Percentiles rank a stretch among this genome's conserved stretches.
phyloP scores from a whole-genome alignment of 53 echinoderm and acorn worm species.

The Glandiceps talaboti region DNA sequence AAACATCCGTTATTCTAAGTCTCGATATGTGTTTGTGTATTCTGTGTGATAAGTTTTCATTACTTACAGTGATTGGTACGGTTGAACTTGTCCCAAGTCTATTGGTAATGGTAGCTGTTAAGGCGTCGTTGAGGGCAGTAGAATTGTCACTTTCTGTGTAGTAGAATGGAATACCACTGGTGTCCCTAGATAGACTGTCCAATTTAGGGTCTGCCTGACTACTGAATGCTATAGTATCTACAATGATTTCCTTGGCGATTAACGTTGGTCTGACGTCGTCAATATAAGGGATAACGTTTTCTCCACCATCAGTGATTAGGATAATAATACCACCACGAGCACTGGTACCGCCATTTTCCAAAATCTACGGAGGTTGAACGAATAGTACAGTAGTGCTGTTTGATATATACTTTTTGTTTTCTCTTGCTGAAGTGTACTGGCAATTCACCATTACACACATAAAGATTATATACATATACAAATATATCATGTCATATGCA shows the following conservation, averaged over 20 bases:
- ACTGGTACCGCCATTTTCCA: neutral
- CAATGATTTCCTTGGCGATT: slow-evolving; percentile 34
- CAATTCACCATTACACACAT: no score
- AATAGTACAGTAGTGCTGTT: no score
- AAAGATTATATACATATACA: no score
- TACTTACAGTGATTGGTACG: slow-evolving; percentile 21
- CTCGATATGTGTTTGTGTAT: neutral
- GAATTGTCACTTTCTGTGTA: slow-evolving; percentile 20
- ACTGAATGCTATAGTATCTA: slow-evolving; percentile 61
- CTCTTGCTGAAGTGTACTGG: no score
- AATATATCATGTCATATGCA: no score
- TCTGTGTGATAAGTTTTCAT: neutral
- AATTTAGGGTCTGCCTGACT: slow-evolving; percentile 19
- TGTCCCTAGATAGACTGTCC: slow-evolving; percentile 4
- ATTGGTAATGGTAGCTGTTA: slow-evolving; percentile 17
- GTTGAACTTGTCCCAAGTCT: slow-evolving; percentile 16
- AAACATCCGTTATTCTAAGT: neutral
- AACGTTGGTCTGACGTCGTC: slow-evolving; percentile 35
- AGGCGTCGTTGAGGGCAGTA: slow-evolving; percentile 33
- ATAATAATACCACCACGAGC: slow-evolving; percentile 49
- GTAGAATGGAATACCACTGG: slow-evolving; percentile 29
- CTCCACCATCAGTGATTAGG: slow-evolving; percentile 77
- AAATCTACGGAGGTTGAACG: no score
- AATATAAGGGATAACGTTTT: slow-evolving; percentile 29
- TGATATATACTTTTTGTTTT: no score